Conservation (phyloP, 2,797 vertebrate species). For the Pseudochromis fuscus region DNA sequence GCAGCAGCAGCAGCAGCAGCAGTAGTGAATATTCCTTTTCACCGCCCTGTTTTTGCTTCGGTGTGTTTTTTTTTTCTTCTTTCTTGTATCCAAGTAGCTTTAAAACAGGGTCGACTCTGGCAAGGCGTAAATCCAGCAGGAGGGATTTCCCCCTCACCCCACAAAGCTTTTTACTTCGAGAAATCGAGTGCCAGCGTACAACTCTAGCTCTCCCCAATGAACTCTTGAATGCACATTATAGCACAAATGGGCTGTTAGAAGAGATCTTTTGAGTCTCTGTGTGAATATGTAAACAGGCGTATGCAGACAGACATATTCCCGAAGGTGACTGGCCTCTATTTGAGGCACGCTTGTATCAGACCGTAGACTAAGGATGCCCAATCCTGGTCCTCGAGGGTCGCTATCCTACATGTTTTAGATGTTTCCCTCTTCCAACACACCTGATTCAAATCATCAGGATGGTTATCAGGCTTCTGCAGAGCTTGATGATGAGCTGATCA, state of each 20-base stretch:
- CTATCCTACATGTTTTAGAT: too few species aligned
- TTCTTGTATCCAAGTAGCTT: slow-evolving; percentile 62
- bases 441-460: too few species aligned
- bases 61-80: slow-evolving; percentile 44
- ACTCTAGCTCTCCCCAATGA: slow-evolving; percentile 58
- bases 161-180: slow-evolving; percentile 70
- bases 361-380: too few species aligned
- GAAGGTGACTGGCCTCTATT: too few species aligned
- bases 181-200: slow-evolving; percentile 49
- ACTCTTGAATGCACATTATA: slow-evolving; percentile 59
- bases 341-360: too few species aligned
- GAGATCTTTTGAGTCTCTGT: slow-evolving; percentile 43
- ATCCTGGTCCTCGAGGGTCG: too few species aligned
- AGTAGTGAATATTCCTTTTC: slow-evolving; percentile 69
- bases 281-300: slow-evolving; percentile 28
- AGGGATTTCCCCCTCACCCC: slow-evolving; percentile 69
- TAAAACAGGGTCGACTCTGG: slow-evolving; percentile 65
- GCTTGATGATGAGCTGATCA: too few species aligned
- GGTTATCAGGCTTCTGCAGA: too few species aligned
- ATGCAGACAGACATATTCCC: too few species aligned
- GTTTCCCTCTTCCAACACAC: too few species aligned
- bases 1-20: slow-evolving; percentile 69
- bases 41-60: slow-evolving; percentile 57
- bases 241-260: slow-evolving; percentile 33
- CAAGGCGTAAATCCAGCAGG: slow-evolving; percentile 69